Conservation (phyloP, 2,888 invertebrate species). For the Hypomecis punctinalis region DNA sequence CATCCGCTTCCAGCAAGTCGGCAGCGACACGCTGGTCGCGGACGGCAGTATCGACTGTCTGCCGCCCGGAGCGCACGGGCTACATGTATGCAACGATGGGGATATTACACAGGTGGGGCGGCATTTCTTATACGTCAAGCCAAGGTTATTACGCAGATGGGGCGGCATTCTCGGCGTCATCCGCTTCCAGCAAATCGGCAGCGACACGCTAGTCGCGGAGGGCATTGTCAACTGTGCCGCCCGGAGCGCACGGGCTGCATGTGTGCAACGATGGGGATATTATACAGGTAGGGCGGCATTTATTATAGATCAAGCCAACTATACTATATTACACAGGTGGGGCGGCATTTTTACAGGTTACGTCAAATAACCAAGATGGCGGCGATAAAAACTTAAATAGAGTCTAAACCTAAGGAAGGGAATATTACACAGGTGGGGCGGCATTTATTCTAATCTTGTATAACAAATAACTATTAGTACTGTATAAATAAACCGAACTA, state of each 20-base stretch:
- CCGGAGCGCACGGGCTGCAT: no score
- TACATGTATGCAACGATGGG: conserved; percentile 96
- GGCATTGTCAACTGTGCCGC: conserved; percentile 93
- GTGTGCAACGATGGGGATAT: conserved; percentile 97
- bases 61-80: conserved; percentile 87
- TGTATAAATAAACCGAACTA: no score
- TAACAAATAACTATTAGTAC: no score
- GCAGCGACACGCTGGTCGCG: conserved; percentile 86
- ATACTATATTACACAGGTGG: conserved; percentile 90
- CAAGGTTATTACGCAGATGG: conserved; percentile 18
- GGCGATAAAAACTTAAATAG: no score
- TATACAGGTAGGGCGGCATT: conserved; percentile 84
- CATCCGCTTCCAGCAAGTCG: conserved; percentile 89
- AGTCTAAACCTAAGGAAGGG: no score
- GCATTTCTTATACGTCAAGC: background rate
- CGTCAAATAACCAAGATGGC: no score
- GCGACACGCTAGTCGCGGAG: conserved; percentile 89
- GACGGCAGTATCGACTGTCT: conserved; percentile 95
- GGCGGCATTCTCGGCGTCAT: conserved; percentile 88
- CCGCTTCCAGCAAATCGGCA: conserved; percentile 87
- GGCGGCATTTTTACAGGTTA: conserved; percentile 85
- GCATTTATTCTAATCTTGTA: background rate
- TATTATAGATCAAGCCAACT: no score
- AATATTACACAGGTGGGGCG: conserved; percentile 90
- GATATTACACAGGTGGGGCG: conserved; percentile 90